Conservation (phyloP, 1,140 invertebrate genomes). For the Procambarus virginalis region DNA sequence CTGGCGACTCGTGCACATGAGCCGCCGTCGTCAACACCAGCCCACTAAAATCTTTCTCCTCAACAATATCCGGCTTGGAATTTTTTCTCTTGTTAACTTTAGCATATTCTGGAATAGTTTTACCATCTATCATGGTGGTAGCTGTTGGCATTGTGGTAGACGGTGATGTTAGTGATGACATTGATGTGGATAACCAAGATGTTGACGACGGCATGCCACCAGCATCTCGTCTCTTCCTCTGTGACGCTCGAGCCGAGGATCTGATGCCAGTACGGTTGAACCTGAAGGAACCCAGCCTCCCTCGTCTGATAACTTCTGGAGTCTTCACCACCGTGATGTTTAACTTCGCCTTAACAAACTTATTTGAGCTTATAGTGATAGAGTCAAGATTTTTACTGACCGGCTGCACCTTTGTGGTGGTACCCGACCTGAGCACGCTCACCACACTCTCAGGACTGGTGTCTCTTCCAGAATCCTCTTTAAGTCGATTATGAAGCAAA, state of each 20-base stretch:
- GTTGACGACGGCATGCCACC: neutral
- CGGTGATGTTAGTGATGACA: neutral
- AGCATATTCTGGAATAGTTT: conserved; percentile 66
- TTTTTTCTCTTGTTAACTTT: conserved; percentile 69
- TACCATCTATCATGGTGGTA: conserved; percentile 20
- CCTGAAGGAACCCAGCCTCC: conserved; percentile 45
- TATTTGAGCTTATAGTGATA: conserved; percentile 45
- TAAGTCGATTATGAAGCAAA: conserved; percentile 19
- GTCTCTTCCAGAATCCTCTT: conserved; percentile 13
- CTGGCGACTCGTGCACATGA: conserved; percentile 45
- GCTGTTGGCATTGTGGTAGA: neutral
- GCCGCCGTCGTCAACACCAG: neutral
- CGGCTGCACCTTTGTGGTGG: conserved; percentile 29
- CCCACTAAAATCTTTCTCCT: conserved; percentile 27
- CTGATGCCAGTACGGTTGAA: conserved; percentile 29
- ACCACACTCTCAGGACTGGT: neutral
- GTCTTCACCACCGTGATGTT: conserved; percentile 68
- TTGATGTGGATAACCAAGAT: neutral
- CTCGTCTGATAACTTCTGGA: conserved; percentile 24
- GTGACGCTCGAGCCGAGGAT: conserved; percentile 34
- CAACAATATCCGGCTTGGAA: conserved; percentile 53
- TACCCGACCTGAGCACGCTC: neutral
- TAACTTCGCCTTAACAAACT: conserved; percentile 58
- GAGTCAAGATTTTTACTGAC: conserved; percentile 37
- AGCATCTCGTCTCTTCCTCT: conserved; percentile 21